Evolutionary conservation across 2,888 invertebrate genomes (phyloP).

Genomic region (Ctenicera cuprea): DNA sequence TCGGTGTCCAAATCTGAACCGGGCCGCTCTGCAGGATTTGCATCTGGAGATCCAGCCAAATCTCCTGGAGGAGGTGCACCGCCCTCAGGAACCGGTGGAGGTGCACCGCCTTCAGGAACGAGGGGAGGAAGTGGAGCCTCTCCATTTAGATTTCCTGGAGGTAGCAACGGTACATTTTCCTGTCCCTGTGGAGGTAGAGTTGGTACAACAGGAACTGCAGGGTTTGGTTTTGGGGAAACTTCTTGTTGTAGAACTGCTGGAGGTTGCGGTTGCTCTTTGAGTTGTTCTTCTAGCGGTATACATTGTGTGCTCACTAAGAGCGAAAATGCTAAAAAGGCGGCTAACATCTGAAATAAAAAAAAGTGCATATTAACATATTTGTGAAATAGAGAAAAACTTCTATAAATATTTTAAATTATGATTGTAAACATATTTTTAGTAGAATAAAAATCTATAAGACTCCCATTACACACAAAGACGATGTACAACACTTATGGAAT

Average conservation of each 20-base stretch:
- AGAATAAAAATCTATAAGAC: too few species aligned
- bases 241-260: neutral
- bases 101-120: neutral
- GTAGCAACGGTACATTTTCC: neutral
- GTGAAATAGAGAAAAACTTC: too few species aligned
- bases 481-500: too few species aligned
- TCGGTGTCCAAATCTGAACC: constrained; percentile 55
- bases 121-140: neutral
- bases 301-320: constrained; percentile 32
- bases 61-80: constrained; percentile 39
- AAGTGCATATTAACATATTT: neutral
- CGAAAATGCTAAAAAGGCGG: constrained; percentile 18
- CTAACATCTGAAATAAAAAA: constrained; percentile 40
- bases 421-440: too few species aligned
- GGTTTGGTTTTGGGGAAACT: neutral
- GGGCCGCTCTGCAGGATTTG: constrained; percentile 18
- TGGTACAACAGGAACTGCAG: neutral
- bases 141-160: neutral
- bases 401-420: too few species aligned
- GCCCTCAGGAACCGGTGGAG: neutral
- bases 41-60: constrained; percentile 29
- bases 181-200: neutral
- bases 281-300: constrained; percentile 21
- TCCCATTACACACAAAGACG: too few species aligned
- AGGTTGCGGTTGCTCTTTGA: constrained; percentile 12